Conservation (phyloP, 2,888 invertebrate genomes). For the Meiosimyza platycephala region DNA sequence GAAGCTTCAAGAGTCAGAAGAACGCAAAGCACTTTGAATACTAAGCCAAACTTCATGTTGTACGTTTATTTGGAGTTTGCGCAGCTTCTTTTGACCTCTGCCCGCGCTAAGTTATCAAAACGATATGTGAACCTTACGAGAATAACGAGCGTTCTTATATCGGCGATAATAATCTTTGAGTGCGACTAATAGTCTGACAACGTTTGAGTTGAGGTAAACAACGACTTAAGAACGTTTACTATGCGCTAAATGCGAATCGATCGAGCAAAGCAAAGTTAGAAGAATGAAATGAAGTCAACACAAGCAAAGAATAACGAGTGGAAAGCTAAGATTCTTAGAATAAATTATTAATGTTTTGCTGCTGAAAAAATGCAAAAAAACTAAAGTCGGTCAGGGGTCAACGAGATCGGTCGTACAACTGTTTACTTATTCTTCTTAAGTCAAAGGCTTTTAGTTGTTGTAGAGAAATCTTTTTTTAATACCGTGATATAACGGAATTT, state of each 20-base stretch:
- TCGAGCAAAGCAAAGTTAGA: neutral
- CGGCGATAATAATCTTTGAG: constrained; percentile 41
- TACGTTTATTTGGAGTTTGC: neutral
- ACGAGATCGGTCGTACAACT: too few species aligned
- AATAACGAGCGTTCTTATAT: constrained; percentile 45
- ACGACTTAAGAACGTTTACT: neutral
- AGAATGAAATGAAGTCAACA: too few species aligned
- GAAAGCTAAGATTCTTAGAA: too few species aligned
- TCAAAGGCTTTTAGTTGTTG: too few species aligned
- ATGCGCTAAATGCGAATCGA: neutral
- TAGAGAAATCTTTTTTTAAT: too few species aligned
- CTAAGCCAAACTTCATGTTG: constrained; percentile 42
- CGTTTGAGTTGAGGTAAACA: neutral
- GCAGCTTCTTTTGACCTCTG: constrained; percentile 40
- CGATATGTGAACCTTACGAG: constrained; percentile 41
- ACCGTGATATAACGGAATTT: too few species aligned
- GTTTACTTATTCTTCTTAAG: too few species aligned
- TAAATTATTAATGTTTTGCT: too few species aligned
- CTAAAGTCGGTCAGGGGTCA: too few species aligned
- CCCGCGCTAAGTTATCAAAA: constrained; percentile 31
- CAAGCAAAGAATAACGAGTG: too few species aligned
- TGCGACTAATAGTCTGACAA: neutral
- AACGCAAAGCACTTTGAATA: constrained; percentile 49
- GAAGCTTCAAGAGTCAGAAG: constrained; percentile 30
- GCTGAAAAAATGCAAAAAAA: too few species aligned